A percentile compares a stretch with the other conserved stretches of the same genome.
Evolutionary conservation across 2,797 vertebrate species (phyloP).

Genomic region (Hydrophis major): DNA sequence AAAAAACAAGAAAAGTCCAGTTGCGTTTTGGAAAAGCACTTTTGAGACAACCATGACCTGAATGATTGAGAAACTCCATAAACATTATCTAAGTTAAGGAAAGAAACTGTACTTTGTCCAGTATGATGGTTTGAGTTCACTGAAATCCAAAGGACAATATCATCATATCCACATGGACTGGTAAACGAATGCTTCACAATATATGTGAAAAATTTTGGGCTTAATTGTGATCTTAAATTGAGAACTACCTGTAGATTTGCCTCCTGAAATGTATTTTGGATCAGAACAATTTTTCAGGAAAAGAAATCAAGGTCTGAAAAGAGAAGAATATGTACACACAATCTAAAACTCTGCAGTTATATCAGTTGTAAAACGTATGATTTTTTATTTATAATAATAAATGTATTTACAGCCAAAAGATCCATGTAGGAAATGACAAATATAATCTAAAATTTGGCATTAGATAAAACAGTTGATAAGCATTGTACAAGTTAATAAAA

Average conservation of each 20-base stretch:
- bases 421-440: background rate
- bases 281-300: background rate
- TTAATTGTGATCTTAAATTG: background rate
- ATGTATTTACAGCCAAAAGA: background rate
- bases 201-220: background rate
- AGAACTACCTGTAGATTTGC: background rate
- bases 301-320: background rate
- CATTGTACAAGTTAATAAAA: background rate
- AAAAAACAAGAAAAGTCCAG: no score
- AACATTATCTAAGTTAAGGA: background rate
- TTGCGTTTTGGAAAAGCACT: no score
- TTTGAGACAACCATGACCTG: no score
- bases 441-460: background rate
- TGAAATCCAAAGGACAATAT: background rate
- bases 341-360: background rate
- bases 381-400: background rate
- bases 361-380: background rate
- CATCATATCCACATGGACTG: background rate
- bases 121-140: background rate
- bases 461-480: background rate
- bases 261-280: rapidly evolving
- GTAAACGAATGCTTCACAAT: background rate
- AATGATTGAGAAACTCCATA: background rate
- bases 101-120: background rate
- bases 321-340: background rate